Conservation (phyloP, 2,888 invertebrate species). For the Apodemia hepburni region DNA sequence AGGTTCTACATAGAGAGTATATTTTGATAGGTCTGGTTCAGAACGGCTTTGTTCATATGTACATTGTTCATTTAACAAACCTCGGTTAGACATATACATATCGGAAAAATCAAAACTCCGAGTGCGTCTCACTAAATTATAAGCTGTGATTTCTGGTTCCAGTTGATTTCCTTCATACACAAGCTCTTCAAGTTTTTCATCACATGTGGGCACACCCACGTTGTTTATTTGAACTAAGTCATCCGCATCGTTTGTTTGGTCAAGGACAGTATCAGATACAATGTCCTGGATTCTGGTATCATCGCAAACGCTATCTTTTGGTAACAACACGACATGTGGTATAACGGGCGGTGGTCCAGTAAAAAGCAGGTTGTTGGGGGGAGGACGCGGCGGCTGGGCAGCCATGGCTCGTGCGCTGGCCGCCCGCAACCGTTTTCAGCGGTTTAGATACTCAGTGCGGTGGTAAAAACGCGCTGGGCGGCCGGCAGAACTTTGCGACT, state of each 20-base stretch:
- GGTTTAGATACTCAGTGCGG: conserved; percentile 39
- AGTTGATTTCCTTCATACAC: conserved; percentile 43
- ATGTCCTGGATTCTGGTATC: conserved; percentile 34
- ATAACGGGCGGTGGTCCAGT: conserved; percentile 70
- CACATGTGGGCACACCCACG: conserved; percentile 66
- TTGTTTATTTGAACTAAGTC: conserved; percentile 71
- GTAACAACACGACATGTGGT: conserved; percentile 73
- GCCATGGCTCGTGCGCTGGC: conserved; percentile 69
- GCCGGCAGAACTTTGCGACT: conserved; percentile 74
- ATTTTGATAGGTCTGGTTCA: conserved; percentile 71
- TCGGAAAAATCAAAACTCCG: conserved; percentile 71
- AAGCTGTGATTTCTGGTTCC: conserved; percentile 45
- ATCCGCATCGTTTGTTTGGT: conserved; percentile 55
- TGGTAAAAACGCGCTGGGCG: conserved; percentile 71
- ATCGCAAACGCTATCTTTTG: conserved; percentile 53
- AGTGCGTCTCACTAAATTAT: conserved; percentile 57
- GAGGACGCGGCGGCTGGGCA: conserved; percentile 71
- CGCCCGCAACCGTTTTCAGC: conserved; percentile 60
- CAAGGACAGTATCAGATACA: conserved; percentile 42
- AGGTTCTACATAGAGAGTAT: conserved; percentile 61
- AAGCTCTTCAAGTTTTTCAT: conserved; percentile 46
- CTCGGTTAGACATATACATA: conserved; percentile 50
- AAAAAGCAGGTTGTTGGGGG: conserved; percentile 74
- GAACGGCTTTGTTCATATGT: conserved; percentile 54
- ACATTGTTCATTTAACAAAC: conserved; percentile 43